These are phyloP conservation scores for Sprattus sprattus DNA, from an alignment of 2,113 vertebrate species.

Conservation along the genomic window DNA sequence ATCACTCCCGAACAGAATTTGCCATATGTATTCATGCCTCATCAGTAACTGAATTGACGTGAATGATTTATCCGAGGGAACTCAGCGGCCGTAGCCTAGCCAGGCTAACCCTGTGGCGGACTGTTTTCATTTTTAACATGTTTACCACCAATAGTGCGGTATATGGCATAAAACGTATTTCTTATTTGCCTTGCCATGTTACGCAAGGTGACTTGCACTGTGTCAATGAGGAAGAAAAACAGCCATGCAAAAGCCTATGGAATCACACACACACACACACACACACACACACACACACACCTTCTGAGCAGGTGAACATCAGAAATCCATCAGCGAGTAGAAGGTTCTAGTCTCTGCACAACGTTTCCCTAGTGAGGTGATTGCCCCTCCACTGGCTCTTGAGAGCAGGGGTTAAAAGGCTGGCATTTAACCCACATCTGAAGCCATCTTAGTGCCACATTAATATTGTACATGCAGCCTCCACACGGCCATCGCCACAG, in stretches of 20 bases:
- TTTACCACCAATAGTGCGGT: neutral
- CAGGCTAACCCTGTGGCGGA: neutral
- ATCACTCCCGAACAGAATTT: conserved; percentile 82
- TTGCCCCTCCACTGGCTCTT: neutral
- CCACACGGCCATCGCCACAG: neutral
- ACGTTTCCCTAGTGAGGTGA: neutral
- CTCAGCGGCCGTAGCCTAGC: conserved; percentile 61
- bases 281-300: neutral
- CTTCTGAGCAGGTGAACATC: neutral
- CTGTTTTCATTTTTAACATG: neutral
- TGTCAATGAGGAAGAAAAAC: neutral
- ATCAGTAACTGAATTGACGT: conserved; percentile 85
- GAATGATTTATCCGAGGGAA: conserved; percentile 79
- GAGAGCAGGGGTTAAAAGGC: conserved; percentile 9
- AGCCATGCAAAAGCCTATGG: neutral
- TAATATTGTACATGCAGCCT: conserved; percentile 1
- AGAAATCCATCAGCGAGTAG: conserved; percentile 7
- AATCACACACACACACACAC: neutral
- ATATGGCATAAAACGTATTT: neutral
- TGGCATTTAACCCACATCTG: conserved; percentile 3
- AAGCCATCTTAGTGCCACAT: neutral
- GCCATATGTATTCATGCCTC: conserved; percentile 86
- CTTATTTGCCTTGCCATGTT: neutral
- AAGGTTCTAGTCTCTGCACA: neutral
- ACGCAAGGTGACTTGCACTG: neutral